A percentile compares a stretch with the other conserved stretches of the same genome.
phyloP scores from a whole-genome alignment of 2,113 vertebrate species.

The Hemiscyllium ocellatum region DNA sequence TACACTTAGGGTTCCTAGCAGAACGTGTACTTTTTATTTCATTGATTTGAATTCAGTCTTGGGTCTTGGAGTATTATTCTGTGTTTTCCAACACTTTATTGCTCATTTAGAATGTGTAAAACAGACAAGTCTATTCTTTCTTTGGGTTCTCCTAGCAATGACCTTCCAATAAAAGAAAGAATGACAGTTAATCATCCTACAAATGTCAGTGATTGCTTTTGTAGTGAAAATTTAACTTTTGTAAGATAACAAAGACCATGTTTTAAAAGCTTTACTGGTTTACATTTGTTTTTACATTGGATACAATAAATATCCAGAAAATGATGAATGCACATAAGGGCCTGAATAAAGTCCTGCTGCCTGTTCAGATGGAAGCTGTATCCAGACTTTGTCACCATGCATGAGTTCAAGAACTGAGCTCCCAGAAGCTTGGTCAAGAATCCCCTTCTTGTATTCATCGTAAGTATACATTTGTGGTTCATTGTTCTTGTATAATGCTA shows the following conservation, averaged over 20 bases:
- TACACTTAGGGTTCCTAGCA: not conserved
- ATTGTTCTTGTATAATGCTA: constrained; percentile 89
- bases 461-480: constrained; percentile 97
- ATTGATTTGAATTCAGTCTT: not conserved
- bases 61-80: not conserved
- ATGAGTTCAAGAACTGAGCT: constrained; percentile 81
- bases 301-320: constrained; percentile 96
- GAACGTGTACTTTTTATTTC: not conserved
- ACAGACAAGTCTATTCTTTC: not conserved
- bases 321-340: constrained; percentile 90
- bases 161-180: constrained; percentile 20
- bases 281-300: constrained; percentile 66
- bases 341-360: constrained; percentile 90
- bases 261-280: constrained; percentile 37
- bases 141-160: not conserved
- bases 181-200: not conserved
- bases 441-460: constrained; percentile 91
- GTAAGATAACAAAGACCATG: not conserved
- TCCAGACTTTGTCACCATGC: constrained; percentile 77
- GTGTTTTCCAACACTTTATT: not conserved
- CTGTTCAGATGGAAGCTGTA: constrained; percentile 92
- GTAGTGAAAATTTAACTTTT: constrained; percentile 29
- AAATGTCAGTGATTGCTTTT: not conserved
- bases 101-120: constrained; percentile 2
- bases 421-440: constrained; percentile 91